phyloP scores from a whole-genome alignment of 2,113 vertebrate species.

The Bubalus kerabau region DNA sequence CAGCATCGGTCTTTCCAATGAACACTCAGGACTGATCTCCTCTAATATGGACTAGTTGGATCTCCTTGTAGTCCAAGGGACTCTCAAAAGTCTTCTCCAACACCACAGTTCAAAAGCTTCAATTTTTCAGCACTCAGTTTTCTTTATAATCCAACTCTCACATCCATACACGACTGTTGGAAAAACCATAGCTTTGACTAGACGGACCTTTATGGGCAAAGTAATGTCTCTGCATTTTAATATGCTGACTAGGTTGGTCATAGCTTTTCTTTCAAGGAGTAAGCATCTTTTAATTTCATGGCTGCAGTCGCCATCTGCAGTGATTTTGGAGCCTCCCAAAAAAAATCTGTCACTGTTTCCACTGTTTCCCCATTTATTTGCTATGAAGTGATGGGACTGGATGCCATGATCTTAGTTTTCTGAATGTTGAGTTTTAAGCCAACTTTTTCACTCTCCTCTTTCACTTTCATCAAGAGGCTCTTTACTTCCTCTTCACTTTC shows the following conservation, averaged over 20 bases:
- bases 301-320: background rate
- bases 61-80: background rate
- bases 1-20: background rate
- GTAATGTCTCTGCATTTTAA: background rate
- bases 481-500: background rate
- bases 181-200: background rate
- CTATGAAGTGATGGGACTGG: background rate
- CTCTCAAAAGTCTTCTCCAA: background rate
- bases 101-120: background rate
- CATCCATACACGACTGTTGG: fast-evolving
- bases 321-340: background rate
- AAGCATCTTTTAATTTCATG: background rate
- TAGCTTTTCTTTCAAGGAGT: background rate
- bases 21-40: background rate
- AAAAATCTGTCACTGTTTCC: background rate
- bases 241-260: background rate
- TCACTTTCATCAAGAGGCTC: background rate
- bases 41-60: background rate
- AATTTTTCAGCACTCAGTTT: background rate
- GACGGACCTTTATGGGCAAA: background rate
- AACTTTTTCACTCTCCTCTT: background rate
- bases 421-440: background rate
- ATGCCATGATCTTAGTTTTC: background rate
- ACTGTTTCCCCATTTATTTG: background rate
- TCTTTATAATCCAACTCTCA: background rate